A percentile compares a stretch with the other conserved stretches of the same genome.
Evolutionary conservation across 2,113 vertebrate genomes (phyloP).

Genomic region (Ptychochromis oligacanthus): DNA sequence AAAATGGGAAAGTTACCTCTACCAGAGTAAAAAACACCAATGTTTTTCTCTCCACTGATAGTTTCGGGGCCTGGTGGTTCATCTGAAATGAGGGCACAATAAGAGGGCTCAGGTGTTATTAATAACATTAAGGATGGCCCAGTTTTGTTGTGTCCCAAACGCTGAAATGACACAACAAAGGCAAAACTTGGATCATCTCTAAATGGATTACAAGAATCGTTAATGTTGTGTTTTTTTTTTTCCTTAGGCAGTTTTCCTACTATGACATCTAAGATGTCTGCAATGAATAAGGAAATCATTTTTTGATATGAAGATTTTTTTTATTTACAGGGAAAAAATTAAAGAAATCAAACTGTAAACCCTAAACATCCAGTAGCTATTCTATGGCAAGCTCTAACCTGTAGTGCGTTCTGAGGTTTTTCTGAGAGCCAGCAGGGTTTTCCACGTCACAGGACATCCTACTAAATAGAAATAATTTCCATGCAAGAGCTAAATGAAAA

Average conservation of each 20-base stretch:
- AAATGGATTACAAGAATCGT: too few species aligned
- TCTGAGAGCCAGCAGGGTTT: neutral
- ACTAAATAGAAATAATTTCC: neutral
- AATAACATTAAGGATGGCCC: neutral
- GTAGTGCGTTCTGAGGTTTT: constrained; percentile 1
- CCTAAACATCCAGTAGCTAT: neutral
- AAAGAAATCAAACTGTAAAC: neutral
- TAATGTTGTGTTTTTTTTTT: neutral
- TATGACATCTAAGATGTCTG: neutral
- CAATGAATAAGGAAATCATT: neutral
- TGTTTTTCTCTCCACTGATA: neutral
- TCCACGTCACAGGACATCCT: constrained; percentile 15
- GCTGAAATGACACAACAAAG: neutral
- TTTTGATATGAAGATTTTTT: neutral
- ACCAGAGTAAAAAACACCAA: neutral
- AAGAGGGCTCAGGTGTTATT: rapidly evolving
- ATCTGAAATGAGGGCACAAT: neutral
- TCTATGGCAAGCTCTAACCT: neutral
- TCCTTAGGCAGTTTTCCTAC: neutral
- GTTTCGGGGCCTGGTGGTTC: rapidly evolving
- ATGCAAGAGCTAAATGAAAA: neutral
- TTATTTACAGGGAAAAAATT: rapidly evolving
- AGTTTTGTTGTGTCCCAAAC: neutral
- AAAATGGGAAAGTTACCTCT: neutral
- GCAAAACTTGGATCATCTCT: neutral